Evolutionary conservation across 1,140 invertebrate genomes (phyloP), one percentile per base, ranked within the genome.

Genomic region (Lordiphosa collinella): DNA sequence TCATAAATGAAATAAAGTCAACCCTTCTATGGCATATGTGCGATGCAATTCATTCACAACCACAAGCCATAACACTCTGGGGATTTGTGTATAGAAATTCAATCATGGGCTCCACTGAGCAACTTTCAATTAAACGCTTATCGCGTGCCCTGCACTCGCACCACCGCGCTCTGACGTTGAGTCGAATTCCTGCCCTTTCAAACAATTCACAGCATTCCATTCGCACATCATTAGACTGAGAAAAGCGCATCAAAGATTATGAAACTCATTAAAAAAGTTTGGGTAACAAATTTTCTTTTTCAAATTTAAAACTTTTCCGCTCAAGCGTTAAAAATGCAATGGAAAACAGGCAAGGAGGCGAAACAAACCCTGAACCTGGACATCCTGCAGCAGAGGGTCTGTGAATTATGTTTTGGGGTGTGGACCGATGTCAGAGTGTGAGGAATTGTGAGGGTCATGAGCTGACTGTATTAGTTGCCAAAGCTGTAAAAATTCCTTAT

Each of bases 261-360:
- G 62, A 71, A 82, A 80, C 67, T 82, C 76, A 80, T 80, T 80
- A 80, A 84, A 80, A 79, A 80, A 80, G 61, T 82, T 80, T 82
- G 47, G 36, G 54, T 58, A 58, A 61, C 52, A 59, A 71, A 71
- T 75, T 63, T 59, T 58, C 18, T 16, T 16, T 49, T 12, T 31
- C 13, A 34, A 12, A 7, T 11, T 22, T 16, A 13, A 49, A 50
- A 50, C 48, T 50, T 50, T 58, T 50, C 12, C 25, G n/a, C 49
- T 51, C 14, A 32, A 52, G 22, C 44, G 29, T 50, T 8, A 10
- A 49, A 48, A 31, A 31, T 65, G 61, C 58, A 66, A 49, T 66
- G 16, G 37, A 25, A 40, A 51, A 52, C 11, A 22, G 50, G 38
- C 37, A 53, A 36, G 59, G 36, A 14, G 59, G 36, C 11, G 12